phyloP scores from a whole-genome alignment of 2,888 invertebrate genomes.

The Caenorhabditis zanzibari region DNA sequence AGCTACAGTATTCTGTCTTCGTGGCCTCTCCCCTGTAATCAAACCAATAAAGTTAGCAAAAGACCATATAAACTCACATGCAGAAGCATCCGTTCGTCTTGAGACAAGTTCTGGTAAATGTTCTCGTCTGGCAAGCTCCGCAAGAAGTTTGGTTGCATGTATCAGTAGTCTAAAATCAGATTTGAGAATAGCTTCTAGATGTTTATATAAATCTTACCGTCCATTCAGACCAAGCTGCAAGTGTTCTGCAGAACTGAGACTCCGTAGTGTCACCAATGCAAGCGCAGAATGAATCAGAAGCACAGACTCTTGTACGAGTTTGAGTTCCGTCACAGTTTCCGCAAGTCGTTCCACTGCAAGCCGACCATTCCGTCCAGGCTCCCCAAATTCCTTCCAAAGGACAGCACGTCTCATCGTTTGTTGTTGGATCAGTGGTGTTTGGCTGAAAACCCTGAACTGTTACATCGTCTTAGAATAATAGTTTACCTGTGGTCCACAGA shows the following conservation, averaged over 20 bases:
- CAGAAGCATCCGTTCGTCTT: constrained; percentile 59
- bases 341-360: constrained; percentile 64
- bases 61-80: constrained; percentile 25
- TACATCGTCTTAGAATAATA: neutral
- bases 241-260: constrained; percentile 47
- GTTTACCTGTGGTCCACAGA: constrained; percentile 65
- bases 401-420: constrained; percentile 61
- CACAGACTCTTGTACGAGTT: constrained; percentile 52
- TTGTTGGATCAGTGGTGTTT: constrained; percentile 6
- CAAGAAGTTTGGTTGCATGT: constrained; percentile 56
- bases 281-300: constrained; percentile 51
- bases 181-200: no score
- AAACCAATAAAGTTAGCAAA: neutral
- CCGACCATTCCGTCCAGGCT: constrained; percentile 67
- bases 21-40: constrained; percentile 43
- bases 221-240: constrained; percentile 65
- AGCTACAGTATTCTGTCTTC: constrained; percentile 48
- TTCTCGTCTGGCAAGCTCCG: constrained; percentile 44
- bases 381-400: constrained; percentile 66
- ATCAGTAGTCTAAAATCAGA: constrained; percentile 44
- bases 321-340: constrained; percentile 63
- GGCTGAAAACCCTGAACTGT: no score
- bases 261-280: constrained; percentile 55
- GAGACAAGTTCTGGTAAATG: constrained; percentile 46
- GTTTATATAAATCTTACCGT: constrained; percentile 37